Conservation (phyloP, 1,140 invertebrate species). For the Heliconius hewitsoni region DNA sequence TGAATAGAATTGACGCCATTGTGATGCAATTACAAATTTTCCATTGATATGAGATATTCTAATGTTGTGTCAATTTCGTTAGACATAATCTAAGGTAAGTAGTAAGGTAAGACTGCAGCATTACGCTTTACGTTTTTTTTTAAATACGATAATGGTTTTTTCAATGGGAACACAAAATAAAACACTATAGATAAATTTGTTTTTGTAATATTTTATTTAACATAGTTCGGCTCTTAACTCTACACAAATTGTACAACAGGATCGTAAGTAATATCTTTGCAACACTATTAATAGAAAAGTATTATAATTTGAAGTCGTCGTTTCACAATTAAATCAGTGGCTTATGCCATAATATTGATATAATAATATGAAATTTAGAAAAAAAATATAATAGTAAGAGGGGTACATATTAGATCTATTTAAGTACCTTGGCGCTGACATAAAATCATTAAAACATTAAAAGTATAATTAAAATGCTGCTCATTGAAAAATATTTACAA, state of each 20-base stretch:
- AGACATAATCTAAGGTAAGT: too few relatives aligned
- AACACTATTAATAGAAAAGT: too few relatives aligned
- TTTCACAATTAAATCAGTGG: slow-evolving; percentile 1
- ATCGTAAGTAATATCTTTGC: slow-evolving; percentile 34
- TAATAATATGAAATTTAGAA: slow-evolving; percentile 7
- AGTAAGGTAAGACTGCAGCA: too few relatives aligned
- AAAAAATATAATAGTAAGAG: slow-evolving; percentile 4
- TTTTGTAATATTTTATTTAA: slow-evolving; percentile 36
- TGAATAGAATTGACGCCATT: neutral
- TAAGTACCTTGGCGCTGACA: slow-evolving; percentile 62
- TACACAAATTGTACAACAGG: slow-evolving; percentile 35
- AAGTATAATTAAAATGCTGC: slow-evolving; percentile 65
- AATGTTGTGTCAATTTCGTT: too few relatives aligned
- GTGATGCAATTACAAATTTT: neutral
- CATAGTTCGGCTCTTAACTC: slow-evolving; percentile 30
- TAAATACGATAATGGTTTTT: too few relatives aligned
- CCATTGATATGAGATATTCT: too few relatives aligned
- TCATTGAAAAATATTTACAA: slow-evolving; percentile 37
- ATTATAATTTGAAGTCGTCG: neutral
- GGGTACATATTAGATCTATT: slow-evolving; percentile 28
- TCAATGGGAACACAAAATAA: neutral
- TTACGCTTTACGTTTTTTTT: too few relatives aligned
- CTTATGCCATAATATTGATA: neutral
- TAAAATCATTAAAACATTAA: slow-evolving; percentile 28
- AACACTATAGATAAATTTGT: neutral